Evolutionary conservation across 2,888 invertebrate species (phyloP), one percentile per base, ranked within the genome.

Genomic region (Scaptomyza cyrtandrae): DNA sequence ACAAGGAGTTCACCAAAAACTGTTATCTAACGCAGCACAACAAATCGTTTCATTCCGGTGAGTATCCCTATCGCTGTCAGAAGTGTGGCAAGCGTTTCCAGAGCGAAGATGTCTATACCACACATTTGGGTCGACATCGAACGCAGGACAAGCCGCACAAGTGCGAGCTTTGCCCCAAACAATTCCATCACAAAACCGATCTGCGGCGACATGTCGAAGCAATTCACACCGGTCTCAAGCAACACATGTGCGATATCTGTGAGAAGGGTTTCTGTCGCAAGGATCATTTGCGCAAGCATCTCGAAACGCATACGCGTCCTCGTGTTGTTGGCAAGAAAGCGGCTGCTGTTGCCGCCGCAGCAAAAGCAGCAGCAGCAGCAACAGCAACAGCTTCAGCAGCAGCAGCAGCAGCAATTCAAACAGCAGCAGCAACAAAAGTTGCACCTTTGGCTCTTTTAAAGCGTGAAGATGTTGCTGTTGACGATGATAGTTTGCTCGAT

Each of bases 1-100:
- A 96, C 91, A 97, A 97, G 92, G 93, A 95, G 44, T 97, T 97
- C 93, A 96, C 96, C 91, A 96, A 96, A 88, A 95, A 96, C 53
- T 97, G 97, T 91, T 97, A 97, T 91, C 93, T 97, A 61, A 97
- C 97, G 55, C 97, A 97, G 91, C 97, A 98, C 92, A 97, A 97
- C 92, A 97, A 97, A 91, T 96, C 96, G 78, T 97, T 97, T 92
- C 97, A 98, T 92, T 95, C 95, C 73, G 97, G 97, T 71, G 96
- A 96, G 88, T 96, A 96, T 90, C 97, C 97, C 14, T 97, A 94
- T 91, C 97, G 97, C 91, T 97, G 97, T 90, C 93, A 94, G 85
- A 94, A 96, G 80, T 97, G 97, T 91, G 97, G 97, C 75, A 97
- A 97, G 91, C 94, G 97, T 37, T 97, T 96, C 92, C 94, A 95